Base-by-base conservation (phyloP, 2,888 invertebrate species). In the Bruchidius siliquastri region DNA sequence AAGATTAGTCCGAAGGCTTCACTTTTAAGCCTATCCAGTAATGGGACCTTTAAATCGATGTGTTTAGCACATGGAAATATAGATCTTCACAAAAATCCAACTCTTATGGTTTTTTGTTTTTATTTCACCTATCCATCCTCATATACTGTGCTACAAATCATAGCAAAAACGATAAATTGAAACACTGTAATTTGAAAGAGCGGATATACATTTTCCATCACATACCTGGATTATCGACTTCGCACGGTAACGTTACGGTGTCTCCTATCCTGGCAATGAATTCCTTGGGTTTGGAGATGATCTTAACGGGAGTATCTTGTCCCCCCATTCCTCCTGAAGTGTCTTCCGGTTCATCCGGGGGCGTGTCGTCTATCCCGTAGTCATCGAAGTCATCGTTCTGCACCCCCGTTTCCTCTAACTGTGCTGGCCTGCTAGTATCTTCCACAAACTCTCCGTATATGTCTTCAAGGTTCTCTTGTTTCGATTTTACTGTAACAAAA, bases 171-270 rank as follows among this genome's bases (percentile, higher is more conserved):
- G n/a, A n/a, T n/a, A n/a, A n/a, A n/a, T n/a, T n/a, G n/a, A n/a
- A n/a, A n/a, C n/a, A n/a, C n/a, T n/a, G n/a, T n/a, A n/a, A n/a
- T n/a, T n/a, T n/a, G n/a, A n/a, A n/a, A n/a, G n/a, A 26, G 26
- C 26, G 26, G 3, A 4, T 2, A 26, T 4, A 4, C 26, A 26
- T 26, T 26, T 26, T 26, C 26, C 8, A 8, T 26, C 13, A 49
- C 6, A 13, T 18, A 49, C 49, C 49, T 49, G 49, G 49, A 49
- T 49, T 22, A 6, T 73, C 67, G 70, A 77, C 75, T 49, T 85
- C 81, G 75, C 87, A 87, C 3, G 86, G 86, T 22, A 87, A 77
- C 20, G 78, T 76, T 13, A 87, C 84, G 13, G 81, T 82, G 21
- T 82, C 81, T 4, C 85, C 84, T 26, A 81, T 78, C 66, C 80